phyloP scores from a whole-genome alignment of 1,140 invertebrate species.

The Musca domestica region DNA sequence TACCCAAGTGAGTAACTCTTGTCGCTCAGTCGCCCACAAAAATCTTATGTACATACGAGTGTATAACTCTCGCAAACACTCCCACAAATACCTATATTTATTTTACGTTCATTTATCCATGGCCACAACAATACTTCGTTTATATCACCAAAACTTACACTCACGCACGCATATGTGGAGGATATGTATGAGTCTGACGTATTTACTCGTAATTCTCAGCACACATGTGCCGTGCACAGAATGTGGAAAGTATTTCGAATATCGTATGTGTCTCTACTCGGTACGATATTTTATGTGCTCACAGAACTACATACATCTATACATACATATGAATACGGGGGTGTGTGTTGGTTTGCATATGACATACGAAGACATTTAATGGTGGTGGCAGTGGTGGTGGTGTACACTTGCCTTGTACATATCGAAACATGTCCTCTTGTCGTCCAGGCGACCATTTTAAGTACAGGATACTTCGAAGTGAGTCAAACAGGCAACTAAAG shows the following conservation, averaged over 20 bases:
- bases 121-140: conserved; percentile 14
- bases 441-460: conserved; percentile 17
- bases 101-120: neutral
- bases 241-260: neutral
- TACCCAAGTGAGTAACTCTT: too few relatives aligned
- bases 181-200: too few relatives aligned
- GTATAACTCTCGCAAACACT: neutral
- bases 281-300: too few relatives aligned
- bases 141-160: neutral
- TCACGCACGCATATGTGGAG: neutral
- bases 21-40: neutral
- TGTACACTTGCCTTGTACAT: neutral
- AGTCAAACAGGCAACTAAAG: conserved; percentile 8
- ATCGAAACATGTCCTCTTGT: conserved; percentile 10
- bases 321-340: neutral
- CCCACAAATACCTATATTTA: neutral
- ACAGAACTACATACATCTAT: neutral
- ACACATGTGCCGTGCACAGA: conserved; percentile 16
- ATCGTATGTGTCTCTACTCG: neutral
- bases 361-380: too few relatives aligned
- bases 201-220: conserved; percentile 13
- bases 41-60: neutral
- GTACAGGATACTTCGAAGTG: conserved; percentile 7
- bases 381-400: too few relatives aligned
- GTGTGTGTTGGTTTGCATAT: neutral